phyloP scores from a whole-genome alignment of 2,888 invertebrate genomes.

The Drosophila nr. perissopoda region DNA sequence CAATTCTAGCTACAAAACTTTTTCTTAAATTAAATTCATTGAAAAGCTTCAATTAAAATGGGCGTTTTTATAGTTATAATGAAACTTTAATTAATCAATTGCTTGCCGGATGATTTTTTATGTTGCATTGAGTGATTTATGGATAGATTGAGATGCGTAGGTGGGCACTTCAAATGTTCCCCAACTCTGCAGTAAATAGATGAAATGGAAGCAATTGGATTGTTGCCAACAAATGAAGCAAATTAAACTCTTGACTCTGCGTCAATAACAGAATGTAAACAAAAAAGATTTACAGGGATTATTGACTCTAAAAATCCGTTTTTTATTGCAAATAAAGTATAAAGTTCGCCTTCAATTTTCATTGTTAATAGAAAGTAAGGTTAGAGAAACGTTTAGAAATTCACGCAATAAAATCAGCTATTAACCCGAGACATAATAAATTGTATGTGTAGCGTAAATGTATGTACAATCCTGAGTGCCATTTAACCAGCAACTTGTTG shows the following conservation, averaged over 20 bases:
- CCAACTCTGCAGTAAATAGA: neutral
- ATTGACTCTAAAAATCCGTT: neutral
- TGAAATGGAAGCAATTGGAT: neutral
- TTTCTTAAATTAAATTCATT: conserved; percentile 19
- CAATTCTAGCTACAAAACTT: neutral
- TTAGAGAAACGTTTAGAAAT: neutral
- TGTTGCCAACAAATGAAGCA: neutral
- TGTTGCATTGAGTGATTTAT: conserved; percentile 40
- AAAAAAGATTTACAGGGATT: neutral
- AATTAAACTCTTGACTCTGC: neutral
- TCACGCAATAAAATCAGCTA: conserved; percentile 1
- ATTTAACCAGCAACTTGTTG: neutral
- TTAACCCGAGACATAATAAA: neutral
- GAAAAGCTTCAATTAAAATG: conserved; percentile 30
- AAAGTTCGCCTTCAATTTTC: neutral
- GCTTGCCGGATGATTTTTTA: conserved; percentile 20
- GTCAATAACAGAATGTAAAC: neutral
- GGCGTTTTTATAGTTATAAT: conserved; percentile 47
- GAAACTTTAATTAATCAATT: conserved; percentile 65
- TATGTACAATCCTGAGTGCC: neutral
- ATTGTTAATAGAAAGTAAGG: neutral
- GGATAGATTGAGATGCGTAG: conserved; percentile 3
- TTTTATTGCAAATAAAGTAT: neutral
- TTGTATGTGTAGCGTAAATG: neutral
- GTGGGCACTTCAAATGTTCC: neutral